A percentile compares a stretch with the other conserved stretches of the same genome.
These are phyloP conservation scores for Pogonophryne albipinna DNA, from an alignment of 2,797 vertebrate genomes.

Conservation along the genomic window DNA sequence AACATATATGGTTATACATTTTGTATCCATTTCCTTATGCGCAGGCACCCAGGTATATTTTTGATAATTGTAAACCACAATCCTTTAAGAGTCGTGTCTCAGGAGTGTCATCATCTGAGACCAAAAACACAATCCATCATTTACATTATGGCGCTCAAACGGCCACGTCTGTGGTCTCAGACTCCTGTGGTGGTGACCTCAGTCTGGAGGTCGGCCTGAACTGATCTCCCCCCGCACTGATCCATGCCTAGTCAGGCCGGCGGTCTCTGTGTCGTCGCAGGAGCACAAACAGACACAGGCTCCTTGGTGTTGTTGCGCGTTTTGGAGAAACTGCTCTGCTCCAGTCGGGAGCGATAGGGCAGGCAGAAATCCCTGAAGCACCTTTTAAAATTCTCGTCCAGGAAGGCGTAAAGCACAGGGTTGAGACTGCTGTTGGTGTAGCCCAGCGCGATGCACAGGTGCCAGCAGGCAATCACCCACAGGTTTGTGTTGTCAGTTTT, in stretches of 20 bases:
- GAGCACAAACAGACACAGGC: constrained; percentile 86
- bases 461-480: constrained; percentile 91
- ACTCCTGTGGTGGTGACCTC: constrained; percentile 88
- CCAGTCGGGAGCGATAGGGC: constrained; percentile 83
- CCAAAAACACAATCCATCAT: constrained; percentile 18
- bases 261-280: constrained; percentile 76
- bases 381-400: constrained; percentile 98
- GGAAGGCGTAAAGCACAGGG: constrained; percentile 94
- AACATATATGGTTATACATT: neutral
- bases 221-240: constrained; percentile 52
- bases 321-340: constrained; percentile 89
- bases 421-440: constrained; percentile 99
- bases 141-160: constrained; percentile 9
- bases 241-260: constrained; percentile 88
- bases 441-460: constrained; percentile 96
- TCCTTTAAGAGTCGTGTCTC: constrained; percentile 1
- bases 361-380: constrained; percentile 96
- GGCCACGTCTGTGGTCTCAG: constrained; percentile 63
- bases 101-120: constrained; percentile 20
- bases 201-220: constrained; percentile 81
- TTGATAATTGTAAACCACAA: constrained; percentile 26
- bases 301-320: constrained; percentile 85
- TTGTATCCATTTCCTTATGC: neutral
- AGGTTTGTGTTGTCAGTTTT: constrained; percentile 90
- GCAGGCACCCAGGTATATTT: constrained; percentile 31